Evolutionary conservation across 2,888 invertebrate species (phyloP), one percentile per base, ranked within the genome.

Genomic region (Tyria jacobaeae): DNA sequence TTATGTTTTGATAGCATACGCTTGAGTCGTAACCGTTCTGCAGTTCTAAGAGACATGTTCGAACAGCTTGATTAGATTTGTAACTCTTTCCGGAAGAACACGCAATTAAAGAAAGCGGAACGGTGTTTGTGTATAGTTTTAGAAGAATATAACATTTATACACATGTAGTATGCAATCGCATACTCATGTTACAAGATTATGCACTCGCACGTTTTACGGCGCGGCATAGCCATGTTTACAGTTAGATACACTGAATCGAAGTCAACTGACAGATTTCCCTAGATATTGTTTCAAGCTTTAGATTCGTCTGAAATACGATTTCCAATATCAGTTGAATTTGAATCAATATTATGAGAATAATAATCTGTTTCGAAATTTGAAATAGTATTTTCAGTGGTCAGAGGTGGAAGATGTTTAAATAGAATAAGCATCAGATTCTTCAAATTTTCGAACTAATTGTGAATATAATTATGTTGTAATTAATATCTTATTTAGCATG

Each of bases 61-160:
- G 62, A 73, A 71, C 60, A 57, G 57, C 62, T 66, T 60, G 21
- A 61, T 51, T 58, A 17, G 37, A 60, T 69, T 70, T 67, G 66
- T 68, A 71, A 64, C 79, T 75, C 69, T 68, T 53, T 51, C 48
- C 71, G 73, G 68, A 75, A 78, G 55, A 73, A 68, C 62, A 55
- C 57, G 61, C 53, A 55, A 53, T 56, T 39, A 68, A 77, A 77
- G 80, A 83, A 83, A 82, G 81, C 81, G 83, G 73, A 82, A 83
- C 79, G 73, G 70, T 57, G 77, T 71, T 71, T 73, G 53, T 72
- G 70, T 66, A 49, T 66, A 60, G 65, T 64, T 69, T 47, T 64
- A 74, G 55, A 66, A 67, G 60, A 62, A 71, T 76, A 66, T 71
- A 68, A 61, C 70, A 70, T 70, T 73, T 62, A 66, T n/a, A n/a